These are phyloP conservation scores for Wasmannia auropunctata DNA, from an alignment of 1,140 invertebrate species.

Conservation along the genomic window DNA sequence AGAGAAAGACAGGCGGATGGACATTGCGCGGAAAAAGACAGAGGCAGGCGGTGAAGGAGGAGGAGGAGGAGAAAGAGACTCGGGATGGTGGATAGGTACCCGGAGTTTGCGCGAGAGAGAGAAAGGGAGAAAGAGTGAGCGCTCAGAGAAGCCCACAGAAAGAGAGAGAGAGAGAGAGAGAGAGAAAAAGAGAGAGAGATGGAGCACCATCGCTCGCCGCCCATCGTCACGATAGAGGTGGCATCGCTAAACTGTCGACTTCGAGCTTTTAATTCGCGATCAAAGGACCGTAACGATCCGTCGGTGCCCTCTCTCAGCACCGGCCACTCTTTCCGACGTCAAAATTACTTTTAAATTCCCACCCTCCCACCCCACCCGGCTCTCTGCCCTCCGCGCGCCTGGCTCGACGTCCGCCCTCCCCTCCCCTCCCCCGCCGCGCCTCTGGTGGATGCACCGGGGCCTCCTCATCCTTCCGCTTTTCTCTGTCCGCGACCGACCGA, in stretches of 20 bases:
- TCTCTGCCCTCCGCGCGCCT: neutral
- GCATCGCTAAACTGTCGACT: conserved; percentile 80
- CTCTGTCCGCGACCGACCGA: conserved; percentile 54
- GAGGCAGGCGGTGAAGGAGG: neutral
- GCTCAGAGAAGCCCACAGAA: conserved; percentile 22
- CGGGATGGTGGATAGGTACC: conserved; percentile 34
- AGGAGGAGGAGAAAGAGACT: conserved; percentile 13
- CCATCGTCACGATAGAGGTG: conserved; percentile 68
- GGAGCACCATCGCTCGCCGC: conserved; percentile 42
- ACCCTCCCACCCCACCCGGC: neutral
- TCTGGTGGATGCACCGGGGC: conserved; percentile 41
- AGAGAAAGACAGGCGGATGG: conserved; percentile 44
- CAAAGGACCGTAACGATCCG: conserved; percentile 80
- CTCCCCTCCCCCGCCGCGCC: too few species aligned
- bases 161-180: neutral
- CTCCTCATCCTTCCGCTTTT: conserved; percentile 57
- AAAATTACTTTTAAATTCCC: conserved; percentile 75
- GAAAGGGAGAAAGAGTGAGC: conserved; percentile 1
- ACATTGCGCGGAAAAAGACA: conserved; percentile 51
- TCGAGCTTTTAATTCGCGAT: conserved; percentile 84
- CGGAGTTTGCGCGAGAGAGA: conserved; percentile 33
- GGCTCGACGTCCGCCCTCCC: conserved; percentile 10
- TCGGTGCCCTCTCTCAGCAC: conserved; percentile 70
- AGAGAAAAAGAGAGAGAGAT: neutral
- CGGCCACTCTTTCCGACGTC: conserved; percentile 71